phyloP scores from a whole-genome alignment of 2,888 invertebrate genomes.

The Caenorhabditis sp. region DNA sequence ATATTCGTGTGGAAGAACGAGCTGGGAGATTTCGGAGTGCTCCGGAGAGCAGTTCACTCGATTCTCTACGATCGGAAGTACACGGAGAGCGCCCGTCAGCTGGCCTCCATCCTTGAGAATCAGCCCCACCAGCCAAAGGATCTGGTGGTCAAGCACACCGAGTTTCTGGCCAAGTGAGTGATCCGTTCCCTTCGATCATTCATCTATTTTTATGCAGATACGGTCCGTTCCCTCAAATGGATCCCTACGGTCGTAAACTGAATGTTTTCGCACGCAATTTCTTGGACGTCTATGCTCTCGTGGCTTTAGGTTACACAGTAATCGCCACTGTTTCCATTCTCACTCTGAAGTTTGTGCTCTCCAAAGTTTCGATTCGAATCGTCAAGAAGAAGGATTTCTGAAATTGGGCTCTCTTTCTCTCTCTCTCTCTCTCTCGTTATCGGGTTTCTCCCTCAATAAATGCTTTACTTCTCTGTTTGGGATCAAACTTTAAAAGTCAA shows the following conservation, averaged over 20 bases:
- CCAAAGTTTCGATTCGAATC: conserved; percentile 8
- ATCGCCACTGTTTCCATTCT: not conserved
- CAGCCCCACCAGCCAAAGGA: conserved; percentile 48
- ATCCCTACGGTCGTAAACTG: conserved; percentile 38
- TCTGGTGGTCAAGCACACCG: conserved; percentile 26
- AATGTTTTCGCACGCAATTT: conserved; percentile 35
- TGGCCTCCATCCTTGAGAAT: conserved; percentile 33
- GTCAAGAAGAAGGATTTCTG: conserved; percentile 18
- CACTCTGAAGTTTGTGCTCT: not conserved
- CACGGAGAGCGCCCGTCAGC: conserved; percentile 5
- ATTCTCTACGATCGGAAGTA: conserved; percentile 31
- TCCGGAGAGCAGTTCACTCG: conserved; percentile 21
- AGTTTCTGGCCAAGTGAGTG: conserved; percentile 33
- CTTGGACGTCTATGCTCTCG: conserved; percentile 28
- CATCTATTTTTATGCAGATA: conserved; percentile 11
- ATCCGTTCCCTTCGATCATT: not conserved
- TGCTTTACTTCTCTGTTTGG: not conserved
- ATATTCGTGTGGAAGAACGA: conserved; percentile 37
- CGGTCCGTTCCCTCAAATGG: conserved; percentile 54
- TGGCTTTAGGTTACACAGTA: not conserved
- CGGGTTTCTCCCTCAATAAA: conserved; percentile 2
- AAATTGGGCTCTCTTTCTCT: conserved; percentile 2
- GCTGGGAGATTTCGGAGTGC: conserved; percentile 11
- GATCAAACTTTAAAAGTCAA: conserved; percentile 3
- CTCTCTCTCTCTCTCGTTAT: not conserved